Evolutionary conservation across 2,888 invertebrate species (phyloP), one percentile per base, ranked within the genome.

Genomic region (Stenoptilia bipunctidactyla): DNA sequence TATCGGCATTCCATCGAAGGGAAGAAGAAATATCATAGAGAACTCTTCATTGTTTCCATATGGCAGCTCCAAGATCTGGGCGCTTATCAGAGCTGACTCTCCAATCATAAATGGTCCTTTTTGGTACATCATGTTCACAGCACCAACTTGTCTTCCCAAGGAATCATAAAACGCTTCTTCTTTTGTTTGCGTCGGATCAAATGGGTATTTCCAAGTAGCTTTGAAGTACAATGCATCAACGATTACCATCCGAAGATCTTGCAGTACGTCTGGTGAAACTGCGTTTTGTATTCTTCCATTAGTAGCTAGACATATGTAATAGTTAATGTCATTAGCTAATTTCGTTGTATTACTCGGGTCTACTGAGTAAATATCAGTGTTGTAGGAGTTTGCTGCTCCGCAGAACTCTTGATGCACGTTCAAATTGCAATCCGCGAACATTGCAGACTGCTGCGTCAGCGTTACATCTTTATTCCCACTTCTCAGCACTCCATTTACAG

Each of bases 121-220:
- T 45, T 88, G 88, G 43, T 85, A 85, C 93, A 94, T 93, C 92
- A 93, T 93, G 41, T 89, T 86, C 0, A 92, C 89, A 27, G 83
- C 60, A 2, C 87, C 87, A 15, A 85, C 66, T 1, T 67, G 56
- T 41, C 70, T 74, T 3, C 85, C 87, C 48, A 85, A 75, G 4
- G 86, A 87, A 53, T 89, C 84, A 48, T 86, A 87, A 54, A 91
- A 91, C 0, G 74, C 53, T 50, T 87, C 86, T 9, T 58, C 52
- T 33, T 61, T 79, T 0, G 91, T 91, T 9, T 77, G 70, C 0
- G 85, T 73, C 0, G 60, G 53, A 48, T 91, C 88, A 47, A 91
- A 91, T 0, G 89, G 89, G 30, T 75, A 62, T 40, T 86, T 86
- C 92, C 92, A 92, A 45, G 85, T 84, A 0, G 91, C 92, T 71